Conservation (phyloP, 2,888 invertebrate genomes). For the Copidosoma aretas region DNA sequence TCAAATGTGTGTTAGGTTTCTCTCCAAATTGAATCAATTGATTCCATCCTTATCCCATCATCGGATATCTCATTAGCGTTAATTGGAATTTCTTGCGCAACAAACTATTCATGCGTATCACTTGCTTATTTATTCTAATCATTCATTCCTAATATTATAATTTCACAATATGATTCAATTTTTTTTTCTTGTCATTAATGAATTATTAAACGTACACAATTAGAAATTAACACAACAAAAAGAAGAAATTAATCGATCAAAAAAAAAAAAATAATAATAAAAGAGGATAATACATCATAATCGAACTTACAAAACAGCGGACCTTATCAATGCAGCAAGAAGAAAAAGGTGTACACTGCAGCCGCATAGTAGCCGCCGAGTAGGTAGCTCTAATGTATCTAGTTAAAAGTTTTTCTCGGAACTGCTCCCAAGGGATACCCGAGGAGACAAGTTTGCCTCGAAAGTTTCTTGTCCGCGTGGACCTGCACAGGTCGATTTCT, state of each 20-base stretch:
- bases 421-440: slow-evolving; percentile 1
- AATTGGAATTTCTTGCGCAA: too few species aligned
- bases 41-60: too few species aligned
- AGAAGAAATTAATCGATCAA: neutral
- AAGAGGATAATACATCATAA: neutral
- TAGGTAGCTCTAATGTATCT: slow-evolving; percentile 55
- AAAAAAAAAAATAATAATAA: neutral
- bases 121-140: too few species aligned
- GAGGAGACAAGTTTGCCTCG: slow-evolving; percentile 1
- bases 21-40: too few species aligned
- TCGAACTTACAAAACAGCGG: slow-evolving; percentile 37
- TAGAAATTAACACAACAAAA: too few species aligned
- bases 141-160: too few species aligned
- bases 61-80: too few species aligned
- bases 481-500: neutral
- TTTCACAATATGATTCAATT: too few species aligned
- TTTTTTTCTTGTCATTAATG: too few species aligned
- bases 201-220: too few species aligned
- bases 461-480: slow-evolving; percentile 21
- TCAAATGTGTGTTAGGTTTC: too few species aligned
- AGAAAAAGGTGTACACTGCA: slow-evolving; percentile 44
- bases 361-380: slow-evolving; percentile 44
- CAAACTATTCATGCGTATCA: too few species aligned
- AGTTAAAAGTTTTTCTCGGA: slow-evolving; percentile 57
- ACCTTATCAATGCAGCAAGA: slow-evolving; percentile 42